These are phyloP conservation scores for Syngnathoides biaculeatus DNA, from an alignment of 2,113 vertebrate genomes.

Conservation along the genomic window DNA sequence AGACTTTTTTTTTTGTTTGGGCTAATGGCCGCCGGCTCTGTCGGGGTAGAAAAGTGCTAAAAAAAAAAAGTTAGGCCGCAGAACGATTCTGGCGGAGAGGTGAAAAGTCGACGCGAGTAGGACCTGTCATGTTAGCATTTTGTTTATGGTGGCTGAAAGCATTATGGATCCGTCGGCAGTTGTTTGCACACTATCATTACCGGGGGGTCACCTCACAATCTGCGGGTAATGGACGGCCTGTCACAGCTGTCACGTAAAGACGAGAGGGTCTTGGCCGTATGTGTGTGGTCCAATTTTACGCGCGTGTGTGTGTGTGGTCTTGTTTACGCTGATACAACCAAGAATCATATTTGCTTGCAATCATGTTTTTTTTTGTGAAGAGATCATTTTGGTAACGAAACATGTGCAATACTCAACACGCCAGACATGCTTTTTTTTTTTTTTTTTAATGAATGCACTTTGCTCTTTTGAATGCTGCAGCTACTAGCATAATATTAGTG, in stretches of 20 bases:
- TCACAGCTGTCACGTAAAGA: slow-evolving; percentile 48
- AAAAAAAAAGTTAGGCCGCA: slow-evolving; percentile 53
- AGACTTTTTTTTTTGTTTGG: slow-evolving; percentile 68
- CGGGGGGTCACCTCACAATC: slow-evolving; percentile 45
- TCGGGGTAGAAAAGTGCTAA: slow-evolving; percentile 42
- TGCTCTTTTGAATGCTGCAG: not conserved
- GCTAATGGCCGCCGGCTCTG: slow-evolving; percentile 67
- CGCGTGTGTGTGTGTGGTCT: not conserved
- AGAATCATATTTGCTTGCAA: not conserved
- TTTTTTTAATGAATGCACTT: not conserved
- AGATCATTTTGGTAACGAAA: not conserved
- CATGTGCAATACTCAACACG: not conserved
- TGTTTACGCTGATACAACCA: not conserved
- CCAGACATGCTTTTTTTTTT: not conserved
- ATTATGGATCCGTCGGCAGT: slow-evolving; percentile 39
- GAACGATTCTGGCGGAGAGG: slow-evolving; percentile 45
- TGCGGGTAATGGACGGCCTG: slow-evolving; percentile 57
- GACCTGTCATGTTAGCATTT: slow-evolving; percentile 50
- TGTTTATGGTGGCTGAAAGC: slow-evolving; percentile 30
- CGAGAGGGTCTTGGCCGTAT: slow-evolving; percentile 21
- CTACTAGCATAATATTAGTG: not conserved
- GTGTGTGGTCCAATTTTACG: slow-evolving; percentile 4
- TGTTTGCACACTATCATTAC: slow-evolving; percentile 62
- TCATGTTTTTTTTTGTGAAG: not conserved
- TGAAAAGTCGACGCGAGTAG: slow-evolving; percentile 47